These are phyloP conservation scores for Ceratoteleas bidentatus DNA, from an alignment of 1,140 invertebrate genomes.

Conservation along the genomic window DNA sequence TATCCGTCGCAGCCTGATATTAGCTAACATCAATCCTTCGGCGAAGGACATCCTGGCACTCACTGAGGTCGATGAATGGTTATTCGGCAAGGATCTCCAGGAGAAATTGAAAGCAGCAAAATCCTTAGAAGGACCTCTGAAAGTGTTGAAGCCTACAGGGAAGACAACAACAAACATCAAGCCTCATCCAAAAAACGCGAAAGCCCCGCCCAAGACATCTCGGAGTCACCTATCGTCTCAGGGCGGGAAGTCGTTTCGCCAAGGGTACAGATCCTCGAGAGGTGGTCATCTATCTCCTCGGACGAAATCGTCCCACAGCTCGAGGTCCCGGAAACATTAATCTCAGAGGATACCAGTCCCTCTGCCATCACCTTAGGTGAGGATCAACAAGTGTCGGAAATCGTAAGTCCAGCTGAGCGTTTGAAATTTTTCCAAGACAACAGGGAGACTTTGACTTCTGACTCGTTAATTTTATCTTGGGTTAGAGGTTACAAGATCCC, in stretches of 20 bases:
- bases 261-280: slow-evolving; percentile 5
- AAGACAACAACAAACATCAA: neutral
- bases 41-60: slow-evolving; percentile 13
- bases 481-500: slow-evolving; percentile 30
- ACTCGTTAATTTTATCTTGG: slow-evolving; percentile 22
- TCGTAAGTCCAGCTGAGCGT: slow-evolving; percentile 16
- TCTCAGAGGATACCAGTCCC: too few relatives aligned
- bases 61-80: slow-evolving; percentile 4
- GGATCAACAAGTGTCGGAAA: too few relatives aligned
- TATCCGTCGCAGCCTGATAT: slow-evolving; percentile 35
- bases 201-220: slow-evolving; percentile 9
- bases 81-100: too few relatives aligned
- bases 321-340: neutral
- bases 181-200: slow-evolving; percentile 15
- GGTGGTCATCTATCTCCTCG: slow-evolving; percentile 5
- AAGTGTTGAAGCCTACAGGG: too few relatives aligned
- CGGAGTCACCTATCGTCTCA: slow-evolving; percentile 7
- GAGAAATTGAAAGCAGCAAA: too few relatives aligned
- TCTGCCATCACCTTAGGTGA: too few relatives aligned
- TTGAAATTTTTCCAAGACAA: slow-evolving; percentile 2
- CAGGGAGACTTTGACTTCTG: slow-evolving; percentile 16
- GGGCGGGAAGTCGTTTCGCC: slow-evolving; percentile 19
- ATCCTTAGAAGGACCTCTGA: too few relatives aligned
- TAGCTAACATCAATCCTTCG: slow-evolving; percentile 24
- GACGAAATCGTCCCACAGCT: neutral